phyloP scores from a whole-genome alignment of 1,140 invertebrate species.

The Macrostomum lignano region DNA sequence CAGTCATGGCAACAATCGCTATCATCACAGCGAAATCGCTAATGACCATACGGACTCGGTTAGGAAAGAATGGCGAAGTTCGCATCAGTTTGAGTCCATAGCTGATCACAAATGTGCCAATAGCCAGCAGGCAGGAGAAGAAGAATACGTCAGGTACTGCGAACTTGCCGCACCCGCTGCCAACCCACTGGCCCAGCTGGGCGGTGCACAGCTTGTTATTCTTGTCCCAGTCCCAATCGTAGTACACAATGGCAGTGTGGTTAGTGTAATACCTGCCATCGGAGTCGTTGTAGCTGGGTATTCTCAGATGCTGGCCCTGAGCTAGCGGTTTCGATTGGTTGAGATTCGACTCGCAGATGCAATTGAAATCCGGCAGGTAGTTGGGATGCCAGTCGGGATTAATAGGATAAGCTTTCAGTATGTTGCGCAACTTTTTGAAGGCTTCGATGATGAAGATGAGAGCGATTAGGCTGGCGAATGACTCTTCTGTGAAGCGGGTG shows the following conservation, averaged over 20 bases:
- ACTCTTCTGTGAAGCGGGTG: constrained; percentile 81
- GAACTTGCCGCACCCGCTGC: constrained; percentile 9
- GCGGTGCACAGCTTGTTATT: constrained; percentile 5
- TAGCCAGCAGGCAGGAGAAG: constrained; percentile 70
- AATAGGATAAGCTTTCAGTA: constrained; percentile 6
- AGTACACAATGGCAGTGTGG: no score
- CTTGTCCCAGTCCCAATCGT: constrained; percentile 2
- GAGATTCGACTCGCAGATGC: no score
- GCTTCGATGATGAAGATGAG: constrained; percentile 97
- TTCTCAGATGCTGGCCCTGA: no score
- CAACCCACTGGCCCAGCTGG: constrained; percentile 8
- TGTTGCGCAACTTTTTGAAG: constrained; percentile 28
- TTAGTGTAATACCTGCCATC: no score
- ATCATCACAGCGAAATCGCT: constrained; percentile 31
- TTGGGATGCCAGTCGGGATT: no score
- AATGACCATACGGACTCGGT: constrained; percentile 19
- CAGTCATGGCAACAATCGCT: constrained; percentile 25
- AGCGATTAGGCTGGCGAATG: constrained; percentile 86
- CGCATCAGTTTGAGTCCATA: constrained; percentile 66
- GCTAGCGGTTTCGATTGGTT: no score
- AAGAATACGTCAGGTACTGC: constrained; percentile 73
- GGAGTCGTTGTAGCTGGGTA: no score
- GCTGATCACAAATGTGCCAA: constrained; percentile 68
- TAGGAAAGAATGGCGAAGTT: constrained; percentile 66
- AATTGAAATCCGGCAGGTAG: no score